Conservation (phyloP, 2,888 invertebrate species). For the Dryomyza anilis region DNA sequence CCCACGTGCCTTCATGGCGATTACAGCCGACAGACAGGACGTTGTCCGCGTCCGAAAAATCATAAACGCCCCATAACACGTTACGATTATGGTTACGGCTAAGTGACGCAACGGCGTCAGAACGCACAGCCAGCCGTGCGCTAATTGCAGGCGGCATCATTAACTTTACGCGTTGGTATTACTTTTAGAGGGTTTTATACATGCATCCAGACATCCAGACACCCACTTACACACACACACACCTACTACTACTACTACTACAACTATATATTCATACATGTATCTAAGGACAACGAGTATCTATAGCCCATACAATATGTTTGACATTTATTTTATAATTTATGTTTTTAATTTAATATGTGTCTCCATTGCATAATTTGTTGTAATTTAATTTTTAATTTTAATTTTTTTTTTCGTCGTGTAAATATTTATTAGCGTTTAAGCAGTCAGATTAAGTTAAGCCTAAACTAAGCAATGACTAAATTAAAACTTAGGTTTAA, state of each 20-base stretch:
- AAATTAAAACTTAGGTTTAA: too few relatives aligned
- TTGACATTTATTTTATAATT: too few relatives aligned
- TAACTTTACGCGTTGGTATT: slow-evolving; percentile 2
- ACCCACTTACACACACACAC: too few relatives aligned
- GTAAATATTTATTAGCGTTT: background rate
- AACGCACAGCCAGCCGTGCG: too few relatives aligned
- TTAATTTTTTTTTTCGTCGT: too few relatives aligned
- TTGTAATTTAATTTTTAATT: too few relatives aligned
- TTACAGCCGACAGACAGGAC: slow-evolving; percentile 50
- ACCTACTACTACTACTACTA: too few relatives aligned
- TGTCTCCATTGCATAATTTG: too few relatives aligned
- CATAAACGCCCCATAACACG: slow-evolving; percentile 32
- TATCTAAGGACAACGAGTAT: background rate
- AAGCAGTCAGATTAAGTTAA: background rate
- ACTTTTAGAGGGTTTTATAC: background rate
- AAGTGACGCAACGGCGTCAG: too few relatives aligned
- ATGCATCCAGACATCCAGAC: background rate
- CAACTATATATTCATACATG: background rate
- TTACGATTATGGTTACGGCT: slow-evolving; percentile 44
- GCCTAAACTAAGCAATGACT: background rate
- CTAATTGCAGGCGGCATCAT: background rate
- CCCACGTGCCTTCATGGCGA: slow-evolving; percentile 55
- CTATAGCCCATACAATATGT: too few relatives aligned
- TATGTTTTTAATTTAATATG: too few relatives aligned
- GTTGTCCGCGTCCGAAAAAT: slow-evolving; percentile 52